phyloP scores from a whole-genome alignment of 2,113 vertebrate genomes.

The Polypterus senegalus region DNA sequence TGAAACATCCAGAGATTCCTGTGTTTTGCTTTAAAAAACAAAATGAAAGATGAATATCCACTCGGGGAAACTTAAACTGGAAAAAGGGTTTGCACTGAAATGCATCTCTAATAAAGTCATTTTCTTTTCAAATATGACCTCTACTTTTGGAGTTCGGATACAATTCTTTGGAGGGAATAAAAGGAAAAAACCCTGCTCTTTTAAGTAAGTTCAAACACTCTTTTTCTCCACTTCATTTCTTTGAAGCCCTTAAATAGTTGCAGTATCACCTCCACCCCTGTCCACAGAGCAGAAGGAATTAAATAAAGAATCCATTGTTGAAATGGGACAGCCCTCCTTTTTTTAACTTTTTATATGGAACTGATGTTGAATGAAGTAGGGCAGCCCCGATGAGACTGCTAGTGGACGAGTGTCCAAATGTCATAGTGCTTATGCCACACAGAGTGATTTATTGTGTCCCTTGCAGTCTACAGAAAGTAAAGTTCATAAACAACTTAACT shows the following conservation, averaged over 20 bases:
- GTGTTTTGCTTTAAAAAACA: background rate
- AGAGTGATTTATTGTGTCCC: too few species aligned
- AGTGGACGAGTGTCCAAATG: too few species aligned
- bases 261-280: conserved; percentile 4
- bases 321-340: background rate
- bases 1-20: conserved; percentile 1
- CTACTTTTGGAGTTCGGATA: conserved; percentile 3
- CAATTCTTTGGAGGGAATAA: conserved; percentile 8
- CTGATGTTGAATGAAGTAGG: too few species aligned
- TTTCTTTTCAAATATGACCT: conserved; percentile 13
- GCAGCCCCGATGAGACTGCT: too few species aligned
- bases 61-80: conserved; percentile 1
- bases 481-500: too few species aligned
- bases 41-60: conserved; percentile 7
- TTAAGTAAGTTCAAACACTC: conserved; percentile 16
- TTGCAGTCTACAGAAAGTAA: too few species aligned
- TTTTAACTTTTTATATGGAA: too few species aligned
- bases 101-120: conserved; percentile 5
- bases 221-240: background rate
- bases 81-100: background rate
- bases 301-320: conserved; percentile 2
- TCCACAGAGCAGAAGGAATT: conserved; percentile 1
- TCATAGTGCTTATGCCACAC: too few species aligned
- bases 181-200: conserved; percentile 1
- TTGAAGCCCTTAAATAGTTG: conserved; percentile 12